Base-by-base conservation (phyloP, 2,113 vertebrate genomes). In the Podocnemis expansa region DNA sequence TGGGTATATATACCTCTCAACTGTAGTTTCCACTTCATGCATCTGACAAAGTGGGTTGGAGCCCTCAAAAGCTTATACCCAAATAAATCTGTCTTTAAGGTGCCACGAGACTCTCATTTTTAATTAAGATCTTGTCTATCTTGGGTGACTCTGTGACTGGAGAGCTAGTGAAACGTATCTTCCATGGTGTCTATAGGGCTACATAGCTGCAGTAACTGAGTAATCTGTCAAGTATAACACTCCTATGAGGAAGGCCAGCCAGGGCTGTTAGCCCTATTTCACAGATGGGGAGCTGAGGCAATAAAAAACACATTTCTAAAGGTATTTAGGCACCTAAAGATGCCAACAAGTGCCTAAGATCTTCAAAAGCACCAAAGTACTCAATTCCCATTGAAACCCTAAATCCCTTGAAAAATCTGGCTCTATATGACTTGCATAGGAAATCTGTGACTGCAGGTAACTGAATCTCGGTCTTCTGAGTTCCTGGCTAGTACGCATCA, bases 241-340 rank as follows among this genome's bases (percentile, higher is more conserved):
- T 87, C 94, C 80, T 67, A 14, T 63, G 78, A 94, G 17, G n/a
- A 45, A 94, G 63, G 47, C 78, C 89, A 94, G 78, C 78, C 89
- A 93, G 78, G 80, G 63, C 78, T 89, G 76, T 31, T 89, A 45
- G 27, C 41, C 94, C 47, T n/a, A 76, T 31, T 93, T 73, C 87
- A 51, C 73, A 93, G 63, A 82, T 29, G 80, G 78, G 91, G 90
- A 95, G 87, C n/a, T 10, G 60, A 93, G 45, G 24, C 76, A 16
- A 41, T 49, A 85, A 82, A 52, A 95, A 73, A 27, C 49, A 90
- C 29, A 76, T 82, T 87, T 63, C 91, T 80, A 89, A 93, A 85
- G 58, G 51, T 41, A 95, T 92, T 41, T 89, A 0, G 73, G 19
- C 82, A 89, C n/a, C 58, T 91, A 84, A 89, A 89, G 41, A 47